phyloP scores from a whole-genome alignment of 2,888 invertebrate species.

The Cryptops parisi region DNA sequence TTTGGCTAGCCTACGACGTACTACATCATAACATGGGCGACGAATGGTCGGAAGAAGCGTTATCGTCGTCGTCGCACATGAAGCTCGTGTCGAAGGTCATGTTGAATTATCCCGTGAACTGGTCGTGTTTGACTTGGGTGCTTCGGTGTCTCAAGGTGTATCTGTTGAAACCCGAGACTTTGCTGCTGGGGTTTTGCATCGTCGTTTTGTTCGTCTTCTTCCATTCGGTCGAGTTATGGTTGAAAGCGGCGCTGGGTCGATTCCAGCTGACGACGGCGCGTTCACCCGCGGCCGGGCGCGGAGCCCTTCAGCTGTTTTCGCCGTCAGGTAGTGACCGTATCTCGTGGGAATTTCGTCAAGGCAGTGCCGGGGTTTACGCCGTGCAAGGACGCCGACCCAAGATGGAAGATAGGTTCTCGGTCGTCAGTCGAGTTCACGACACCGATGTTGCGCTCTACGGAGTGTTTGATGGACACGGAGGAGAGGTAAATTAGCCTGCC shows the following conservation, averaged over 20 bases:
- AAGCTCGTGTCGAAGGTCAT: constrained; percentile 67
- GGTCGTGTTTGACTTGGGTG: constrained; percentile 53
- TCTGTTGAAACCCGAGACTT: constrained; percentile 62
- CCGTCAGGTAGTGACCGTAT: constrained; percentile 36
- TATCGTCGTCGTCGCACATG: constrained; percentile 71
- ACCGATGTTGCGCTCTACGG: constrained; percentile 79
- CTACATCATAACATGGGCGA: constrained; percentile 59
- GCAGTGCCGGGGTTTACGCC: constrained; percentile 69
- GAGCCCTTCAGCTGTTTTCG: background rate
- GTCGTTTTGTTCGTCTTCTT: constrained; percentile 35
- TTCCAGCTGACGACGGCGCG: constrained; percentile 11
- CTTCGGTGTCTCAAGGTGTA: constrained; percentile 63
- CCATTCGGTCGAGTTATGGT: constrained; percentile 18
- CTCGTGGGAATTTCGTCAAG: constrained; percentile 58
- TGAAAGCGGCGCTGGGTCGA: constrained; percentile 10
- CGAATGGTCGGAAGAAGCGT: constrained; percentile 74
- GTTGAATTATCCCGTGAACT: constrained; percentile 59
- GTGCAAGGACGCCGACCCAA: constrained; percentile 75
- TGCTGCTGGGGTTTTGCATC: constrained; percentile 53
- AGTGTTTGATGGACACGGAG: constrained; percentile 91
- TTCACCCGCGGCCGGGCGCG: background rate
- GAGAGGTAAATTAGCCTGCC: constrained; percentile 44
- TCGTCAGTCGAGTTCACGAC: constrained; percentile 68
- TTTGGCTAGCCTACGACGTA: too few relatives aligned
- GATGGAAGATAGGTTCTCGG: constrained; percentile 90